Evolutionary conservation across 2,113 vertebrate species (phyloP).

Genomic region (Etheostoma spectabile): DNA sequence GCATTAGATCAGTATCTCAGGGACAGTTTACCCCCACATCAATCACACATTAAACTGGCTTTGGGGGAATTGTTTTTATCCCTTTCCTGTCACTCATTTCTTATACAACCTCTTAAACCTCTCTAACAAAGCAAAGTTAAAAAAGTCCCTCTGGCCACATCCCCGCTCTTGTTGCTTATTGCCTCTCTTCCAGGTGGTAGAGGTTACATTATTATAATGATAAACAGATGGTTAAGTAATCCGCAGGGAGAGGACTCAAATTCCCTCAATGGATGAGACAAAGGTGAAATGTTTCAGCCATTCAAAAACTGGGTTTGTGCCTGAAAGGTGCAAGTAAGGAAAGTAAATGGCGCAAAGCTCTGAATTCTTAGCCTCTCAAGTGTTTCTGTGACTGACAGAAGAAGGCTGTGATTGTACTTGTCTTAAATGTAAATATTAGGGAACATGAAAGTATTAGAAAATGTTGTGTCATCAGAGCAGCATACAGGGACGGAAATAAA

Average conservation of each 20-base stretch:
- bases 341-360: background rate
- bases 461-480: background rate
- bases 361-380: background rate
- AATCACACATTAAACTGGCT: conserved; percentile 44
- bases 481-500: background rate
- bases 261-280: conserved; percentile 35
- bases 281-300: conserved; percentile 13
- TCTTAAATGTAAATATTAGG: background rate
- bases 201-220: conserved; percentile 51
- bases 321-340: background rate
- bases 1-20: conserved; percentile 77
- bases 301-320: conserved; percentile 8
- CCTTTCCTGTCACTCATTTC: conserved; percentile 39
- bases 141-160: conserved; percentile 1
- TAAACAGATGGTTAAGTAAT: conserved; percentile 62
- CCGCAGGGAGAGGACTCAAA: conserved; percentile 32
- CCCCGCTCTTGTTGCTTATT: conserved; percentile 6
- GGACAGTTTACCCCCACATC: conserved; percentile 63
- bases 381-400: background rate
- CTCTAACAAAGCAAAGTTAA: background rate
- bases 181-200: conserved; percentile 48
- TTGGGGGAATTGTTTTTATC: conserved; percentile 44
- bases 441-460: background rate
- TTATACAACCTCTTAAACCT: conserved; percentile 21
- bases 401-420: background rate